Percentiles rank a stretch among this genome's conserved stretches.
Evolutionary conservation across 2,113 vertebrate species (phyloP).

Genomic region (Chiloscyllium plagiosum): DNA sequence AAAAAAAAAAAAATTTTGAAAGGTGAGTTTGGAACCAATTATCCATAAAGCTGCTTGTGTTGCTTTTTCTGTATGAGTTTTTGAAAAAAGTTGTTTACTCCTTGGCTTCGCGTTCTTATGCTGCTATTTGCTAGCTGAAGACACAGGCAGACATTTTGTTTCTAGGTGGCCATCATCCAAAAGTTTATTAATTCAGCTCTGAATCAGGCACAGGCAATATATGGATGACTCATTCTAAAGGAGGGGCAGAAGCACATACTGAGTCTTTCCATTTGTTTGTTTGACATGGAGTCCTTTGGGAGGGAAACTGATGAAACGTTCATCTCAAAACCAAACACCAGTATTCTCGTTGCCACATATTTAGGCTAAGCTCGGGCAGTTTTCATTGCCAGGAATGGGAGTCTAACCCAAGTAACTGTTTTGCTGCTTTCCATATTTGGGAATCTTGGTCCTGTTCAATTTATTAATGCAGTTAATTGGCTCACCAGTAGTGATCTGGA

Average conservation of each 20-base stretch:
- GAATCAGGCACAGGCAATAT: neutral
- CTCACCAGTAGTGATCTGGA: neutral
- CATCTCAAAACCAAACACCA: neutral
- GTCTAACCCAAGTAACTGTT: neutral
- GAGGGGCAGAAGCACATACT: neutral
- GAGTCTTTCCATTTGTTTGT: neutral
- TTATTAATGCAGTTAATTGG: neutral
- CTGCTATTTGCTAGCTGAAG: neutral
- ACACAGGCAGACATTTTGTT: neutral
- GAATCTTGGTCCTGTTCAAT: neutral
- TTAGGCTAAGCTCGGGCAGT: neutral
- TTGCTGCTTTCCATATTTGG: neutral
- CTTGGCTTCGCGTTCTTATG: neutral
- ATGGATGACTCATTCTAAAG: neutral
- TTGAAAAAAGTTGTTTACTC: neutral
- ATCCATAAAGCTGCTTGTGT: neutral
- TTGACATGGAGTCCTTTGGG: neutral
- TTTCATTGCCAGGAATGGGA: neutral
- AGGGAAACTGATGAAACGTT: neutral
- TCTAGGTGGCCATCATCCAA: neutral
- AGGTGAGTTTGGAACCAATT: neutral
- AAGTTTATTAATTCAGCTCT: neutral
- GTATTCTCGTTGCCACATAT: neutral
- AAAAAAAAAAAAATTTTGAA: too few species aligned
- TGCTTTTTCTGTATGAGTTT: neutral